Evolutionary conservation across 2,113 vertebrate species (phyloP), one percentile per base, ranked within the genome.

Genomic region (Silurus glanis): DNA sequence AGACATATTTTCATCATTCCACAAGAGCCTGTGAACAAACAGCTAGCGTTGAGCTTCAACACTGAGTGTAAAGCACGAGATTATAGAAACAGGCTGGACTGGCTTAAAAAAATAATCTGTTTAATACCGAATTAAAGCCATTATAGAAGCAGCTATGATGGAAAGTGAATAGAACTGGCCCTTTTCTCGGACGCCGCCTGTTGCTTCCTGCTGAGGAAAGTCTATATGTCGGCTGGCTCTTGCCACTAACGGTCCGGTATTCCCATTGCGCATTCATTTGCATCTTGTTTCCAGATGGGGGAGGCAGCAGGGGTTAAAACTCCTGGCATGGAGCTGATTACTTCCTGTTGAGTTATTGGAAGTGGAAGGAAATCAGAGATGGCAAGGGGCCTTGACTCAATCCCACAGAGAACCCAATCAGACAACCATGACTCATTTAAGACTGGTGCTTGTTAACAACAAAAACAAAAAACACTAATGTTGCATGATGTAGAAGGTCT

Each of bases 241-340:
- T 67, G 90, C 87, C 86, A 88, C 87, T 89, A 19, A 71, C 71
- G 86, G 80, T 91, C 87, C 86, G 85, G 78, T 91, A 90, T 91
- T 90, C 93, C 90, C 92, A 79, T 61, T 82, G 90, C 88, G 82
- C 87, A 87, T 90, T 92, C 82, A 94, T 95, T 94, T 94, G 92
- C 94, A 95, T 95, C 86, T 93, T 91, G 93, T 95, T 94, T 82
- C 66, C 61, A 92, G 82, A 85, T 85, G 81, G 71, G 79, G 66
- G 89, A 93, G 91, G 91, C 85, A 66, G 80, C 81, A 81, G 88
- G 91, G 93, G 89, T 89, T 89, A 82, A 90, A 88, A 87, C 89
- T 91, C 91, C 92, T 92, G 93, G 90, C 90, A 92, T 82, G 90
- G 89, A 86, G 86, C 87, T 91, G 92, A 94, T 94, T 93, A 89